These are phyloP conservation scores for Vanessa tameamea DNA, from an alignment of 1,140 invertebrate genomes.

Conservation along the genomic window DNA sequence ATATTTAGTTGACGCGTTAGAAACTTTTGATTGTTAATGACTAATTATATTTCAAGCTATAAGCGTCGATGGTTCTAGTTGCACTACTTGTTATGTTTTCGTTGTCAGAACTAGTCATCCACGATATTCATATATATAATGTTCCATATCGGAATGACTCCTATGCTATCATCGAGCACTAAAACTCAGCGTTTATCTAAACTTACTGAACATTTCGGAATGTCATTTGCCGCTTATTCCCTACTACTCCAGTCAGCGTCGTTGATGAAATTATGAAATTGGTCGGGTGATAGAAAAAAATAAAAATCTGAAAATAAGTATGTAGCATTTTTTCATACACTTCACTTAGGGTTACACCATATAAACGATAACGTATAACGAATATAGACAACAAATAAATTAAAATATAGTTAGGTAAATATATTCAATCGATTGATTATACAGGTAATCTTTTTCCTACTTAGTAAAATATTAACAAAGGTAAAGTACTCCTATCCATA, in stretches of 20 bases:
- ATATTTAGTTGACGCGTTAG: slow-evolving; percentile 33
- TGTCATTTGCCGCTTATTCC: slow-evolving; percentile 63
- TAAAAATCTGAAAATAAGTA: slow-evolving; percentile 81
- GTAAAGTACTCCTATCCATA: slow-evolving; percentile 64
- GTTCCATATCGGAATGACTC: slow-evolving; percentile 52
- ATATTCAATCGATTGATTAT: slow-evolving; percentile 58
- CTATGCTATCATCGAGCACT: slow-evolving; percentile 74
- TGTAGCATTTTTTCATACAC: slow-evolving; percentile 77
- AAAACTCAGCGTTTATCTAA: slow-evolving; percentile 61
- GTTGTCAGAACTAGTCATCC: slow-evolving; percentile 57
- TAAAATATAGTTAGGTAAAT: slow-evolving; percentile 69
- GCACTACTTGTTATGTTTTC: slow-evolving; percentile 52
- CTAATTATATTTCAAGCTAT: slow-evolving; percentile 56
- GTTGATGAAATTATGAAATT: slow-evolving; percentile 69
- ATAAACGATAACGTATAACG: slow-evolving; percentile 70
- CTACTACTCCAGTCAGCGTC: slow-evolving; percentile 64
- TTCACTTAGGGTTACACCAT: slow-evolving; percentile 71
- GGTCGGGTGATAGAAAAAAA: slow-evolving; percentile 78
- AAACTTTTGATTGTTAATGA: slow-evolving; percentile 37
- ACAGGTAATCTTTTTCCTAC: slow-evolving; percentile 64
- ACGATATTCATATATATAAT: slow-evolving; percentile 53
- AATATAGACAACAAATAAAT: slow-evolving; percentile 71
- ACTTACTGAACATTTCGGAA: slow-evolving; percentile 65
- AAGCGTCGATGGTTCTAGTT: slow-evolving; percentile 68
- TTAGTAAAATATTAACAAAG: slow-evolving; percentile 72